These are phyloP conservation scores for Choristoneura rosaceana DNA, from an alignment of 2,888 invertebrate genomes.

Conservation along the genomic window DNA sequence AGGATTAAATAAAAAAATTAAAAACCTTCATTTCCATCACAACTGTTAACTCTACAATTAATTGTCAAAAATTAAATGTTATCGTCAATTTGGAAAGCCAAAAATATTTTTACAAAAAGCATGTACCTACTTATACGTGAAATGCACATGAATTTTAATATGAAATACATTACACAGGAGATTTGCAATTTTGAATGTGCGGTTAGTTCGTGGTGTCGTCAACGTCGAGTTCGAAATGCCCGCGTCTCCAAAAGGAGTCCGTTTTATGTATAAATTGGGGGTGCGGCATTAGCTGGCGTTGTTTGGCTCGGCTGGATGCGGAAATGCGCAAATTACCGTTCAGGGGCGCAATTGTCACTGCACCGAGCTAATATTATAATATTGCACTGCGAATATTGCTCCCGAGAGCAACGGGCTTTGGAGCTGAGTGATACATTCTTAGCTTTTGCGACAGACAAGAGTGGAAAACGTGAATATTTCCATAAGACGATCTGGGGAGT, in stretches of 20 bases:
- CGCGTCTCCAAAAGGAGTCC: conserved; percentile 12
- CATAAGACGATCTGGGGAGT: no score
- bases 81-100: no score
- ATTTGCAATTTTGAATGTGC: conserved; percentile 5
- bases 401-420: conserved; percentile 2
- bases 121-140: no score
- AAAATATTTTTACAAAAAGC: no score
- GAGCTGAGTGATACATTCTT: not conserved
- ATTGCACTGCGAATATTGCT: conserved; percentile 38
- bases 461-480: no score
- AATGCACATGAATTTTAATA: not conserved
- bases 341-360: conserved; percentile 64
- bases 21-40: no score
- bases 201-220: not conserved
- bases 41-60: no score
- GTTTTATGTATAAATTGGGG: conserved; percentile 58
- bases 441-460: no score
- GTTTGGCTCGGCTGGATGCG: conserved; percentile 48
- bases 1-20: no score
- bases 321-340: conserved; percentile 73
- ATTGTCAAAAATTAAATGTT: no score
- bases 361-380: conserved; percentile 42
- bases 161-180: not conserved
- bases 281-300: conserved; percentile 27
- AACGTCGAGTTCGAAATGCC: not conserved